Conservation (phyloP, 2,113 vertebrate genomes). For the Dromiciops gliroides region DNA sequence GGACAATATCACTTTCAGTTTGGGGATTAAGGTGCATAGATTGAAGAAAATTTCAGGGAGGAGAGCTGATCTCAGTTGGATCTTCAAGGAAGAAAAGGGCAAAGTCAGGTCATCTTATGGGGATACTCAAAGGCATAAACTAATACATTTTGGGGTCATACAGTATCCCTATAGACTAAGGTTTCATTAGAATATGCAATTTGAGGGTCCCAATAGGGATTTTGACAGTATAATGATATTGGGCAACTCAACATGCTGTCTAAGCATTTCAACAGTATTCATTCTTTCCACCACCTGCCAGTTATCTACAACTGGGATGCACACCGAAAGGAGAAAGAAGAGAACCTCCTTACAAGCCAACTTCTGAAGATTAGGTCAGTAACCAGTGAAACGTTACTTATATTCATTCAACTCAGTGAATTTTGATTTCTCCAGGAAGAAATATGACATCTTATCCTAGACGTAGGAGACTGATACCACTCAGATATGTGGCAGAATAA, state of each 20-base stretch:
- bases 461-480: not conserved
- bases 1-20: too few relatives aligned
- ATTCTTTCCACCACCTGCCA: not conserved
- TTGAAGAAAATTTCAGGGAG: too few relatives aligned
- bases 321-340: not conserved
- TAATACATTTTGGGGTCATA: too few relatives aligned
- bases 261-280: not conserved
- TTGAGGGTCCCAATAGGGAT: not conserved
- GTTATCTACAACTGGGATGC: not conserved
- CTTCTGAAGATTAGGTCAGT: not conserved
- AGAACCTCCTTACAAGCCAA: not conserved
- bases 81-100: too few relatives aligned
- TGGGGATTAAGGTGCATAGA: too few relatives aligned
- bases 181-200: not conserved
- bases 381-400: not conserved
- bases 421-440: not conserved
- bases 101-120: too few relatives aligned
- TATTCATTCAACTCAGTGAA: not conserved
- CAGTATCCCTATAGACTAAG: too few relatives aligned
- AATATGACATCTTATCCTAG: not conserved
- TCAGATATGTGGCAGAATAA: not conserved
- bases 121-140: too few relatives aligned
- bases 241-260: not conserved
- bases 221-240: not conserved
- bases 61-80: too few relatives aligned